Base-by-base conservation (phyloP, 1,140 invertebrate species). In the Penaeus vannamei region DNA sequence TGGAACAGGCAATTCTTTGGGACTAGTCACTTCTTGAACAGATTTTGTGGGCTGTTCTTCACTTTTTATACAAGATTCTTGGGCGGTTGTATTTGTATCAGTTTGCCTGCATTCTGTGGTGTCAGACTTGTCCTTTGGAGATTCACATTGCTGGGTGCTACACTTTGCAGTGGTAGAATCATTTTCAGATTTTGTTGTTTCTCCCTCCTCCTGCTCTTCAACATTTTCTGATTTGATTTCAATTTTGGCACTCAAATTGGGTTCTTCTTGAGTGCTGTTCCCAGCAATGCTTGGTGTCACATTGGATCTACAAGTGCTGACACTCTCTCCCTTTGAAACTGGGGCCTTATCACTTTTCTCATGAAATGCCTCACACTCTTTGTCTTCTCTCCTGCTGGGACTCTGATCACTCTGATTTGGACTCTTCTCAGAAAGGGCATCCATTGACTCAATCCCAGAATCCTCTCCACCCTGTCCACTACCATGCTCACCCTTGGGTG, bases 381-480 rank as follows among this genome's bases (percentile, higher is more conserved):
- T 90, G 60, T 91, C 91, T 32, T 91, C 91, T 42, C 91, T 77
- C 42, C 91, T 82, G 61, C 85, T 89, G 36, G 91, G 91, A 60
- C 90, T 91, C 87, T 91, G 90, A 76, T 95, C 95, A 53, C 95
- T 96, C 92, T 98, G 97, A 92, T 97, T 97, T 5, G 97, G 97
- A 90, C 96, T 97, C 92, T 98, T 98, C 92, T 98, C 97, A 36
- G 97, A 97, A 7, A 98, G 93, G 3, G 97, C 97, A 92, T 98
- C 97, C 97, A 98, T 97, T 10, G 97, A 97, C 92, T 98, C 97
- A 29, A 98, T 98, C 3, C 97, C 97, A 66, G 97, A 97, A 93
- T 98, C 97, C 93, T 98, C 97, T 32, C 97, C 97, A 90, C 91
- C 91, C 72, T 91, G 91, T 10, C 86, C 93, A 87, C 93, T 93